Base-by-base conservation (phyloP, 2,797 vertebrate genomes). In the Molossus molossus region DNA sequence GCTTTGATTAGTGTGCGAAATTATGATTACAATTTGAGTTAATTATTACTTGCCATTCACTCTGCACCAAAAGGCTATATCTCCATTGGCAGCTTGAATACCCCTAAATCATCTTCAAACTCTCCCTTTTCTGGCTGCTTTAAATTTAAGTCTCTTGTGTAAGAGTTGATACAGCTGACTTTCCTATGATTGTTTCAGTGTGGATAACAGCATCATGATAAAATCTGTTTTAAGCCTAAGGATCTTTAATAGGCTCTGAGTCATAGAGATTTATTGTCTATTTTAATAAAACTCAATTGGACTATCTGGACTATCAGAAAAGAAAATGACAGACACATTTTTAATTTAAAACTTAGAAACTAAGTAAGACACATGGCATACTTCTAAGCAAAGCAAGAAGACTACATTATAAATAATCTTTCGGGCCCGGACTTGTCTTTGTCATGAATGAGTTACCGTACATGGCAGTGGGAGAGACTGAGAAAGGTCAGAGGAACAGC, bases 251-350 rank as follows among this genome's bases (percentile, higher is more conserved):
- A 87, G 58, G 7, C 3, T 11, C 12, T 29, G 21, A 53, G 65
- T 93, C 69, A 48, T 14, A 83, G 40, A 93, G 29, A 93, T 90
- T 50, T 40, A 67, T 69, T 86, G 27, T 53, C 62, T 82, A 18
- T 7, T 73, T 25, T 92, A 75, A 73, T 33, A 80, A 85, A 93
- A 73, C 4, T 85, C 80, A 97, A 92, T 73, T 90, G 58, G 25
- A 55, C 3, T 58, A 57, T 85, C 9, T 65, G 5, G 29, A 94
- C 79, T 29, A 2, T 1, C 5, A 73, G 37, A 79, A 86, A 87
- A 4, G 13, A 20, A 60, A 79, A 29, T 37, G 3, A 40, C 4
- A 87, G n/a, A 55, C 37, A 76, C 48, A 84, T 33, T 87, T 89
- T 62, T 87, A 73, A 53, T 93, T 73, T 20, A 88, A 93, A 90